Evolutionary conservation across 2,113 vertebrate genomes (phyloP).

Genomic region (Phainopepla nitens): DNA sequence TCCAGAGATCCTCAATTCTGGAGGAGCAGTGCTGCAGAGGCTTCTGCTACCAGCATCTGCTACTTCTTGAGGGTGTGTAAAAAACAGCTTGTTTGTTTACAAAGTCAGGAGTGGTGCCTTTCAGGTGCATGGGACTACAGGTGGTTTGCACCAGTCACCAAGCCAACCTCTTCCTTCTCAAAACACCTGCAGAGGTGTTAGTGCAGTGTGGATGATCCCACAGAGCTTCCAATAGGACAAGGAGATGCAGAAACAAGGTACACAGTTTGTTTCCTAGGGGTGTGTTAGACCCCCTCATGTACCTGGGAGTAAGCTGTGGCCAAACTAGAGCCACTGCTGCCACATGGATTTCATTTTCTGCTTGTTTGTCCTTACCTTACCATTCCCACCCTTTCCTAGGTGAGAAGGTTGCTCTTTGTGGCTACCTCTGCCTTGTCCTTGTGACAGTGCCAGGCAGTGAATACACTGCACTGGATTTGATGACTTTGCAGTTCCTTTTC

Average conservation of each 20-base stretch:
- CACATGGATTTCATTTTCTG: neutral
- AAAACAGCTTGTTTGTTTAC: neutral
- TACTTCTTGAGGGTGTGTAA: neutral
- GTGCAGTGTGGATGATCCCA: neutral
- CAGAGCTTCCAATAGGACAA: neutral
- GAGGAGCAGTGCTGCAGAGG: neutral
- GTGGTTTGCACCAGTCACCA: neutral
- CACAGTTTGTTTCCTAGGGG: neutral
- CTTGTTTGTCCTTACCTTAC: neutral
- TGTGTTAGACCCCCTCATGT: neutral
- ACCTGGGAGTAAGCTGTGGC: neutral
- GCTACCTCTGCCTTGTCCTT: neutral
- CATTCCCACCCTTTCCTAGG: neutral
- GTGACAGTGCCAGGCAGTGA: neutral
- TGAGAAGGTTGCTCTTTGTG: neutral
- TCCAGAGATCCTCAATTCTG: neutral
- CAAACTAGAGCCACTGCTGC: neutral
- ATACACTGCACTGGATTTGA: neutral
- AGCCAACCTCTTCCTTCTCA: neutral
- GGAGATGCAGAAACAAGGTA: rapidly evolving
- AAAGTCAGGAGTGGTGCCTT: neutral
- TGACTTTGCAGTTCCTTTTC: neutral
- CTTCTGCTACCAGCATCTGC: neutral
- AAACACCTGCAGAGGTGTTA: neutral
- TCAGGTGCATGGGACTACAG: neutral